Conservation (phyloP, 92 coral and sea anemone genomes). For the Parazoanthus swiftii region DNA sequence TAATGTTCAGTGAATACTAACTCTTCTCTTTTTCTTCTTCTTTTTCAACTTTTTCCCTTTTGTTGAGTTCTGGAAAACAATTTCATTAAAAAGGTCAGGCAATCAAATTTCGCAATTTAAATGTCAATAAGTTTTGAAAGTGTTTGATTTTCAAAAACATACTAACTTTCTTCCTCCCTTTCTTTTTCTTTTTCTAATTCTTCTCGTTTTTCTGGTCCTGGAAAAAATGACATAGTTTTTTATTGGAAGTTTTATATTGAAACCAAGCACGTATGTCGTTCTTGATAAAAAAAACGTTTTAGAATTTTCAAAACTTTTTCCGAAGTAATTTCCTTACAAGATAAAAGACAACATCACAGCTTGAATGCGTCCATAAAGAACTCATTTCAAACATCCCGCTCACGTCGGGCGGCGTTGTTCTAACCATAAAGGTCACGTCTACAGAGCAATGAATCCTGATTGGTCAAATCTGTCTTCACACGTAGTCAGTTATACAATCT, state of each 20-base stretch:
- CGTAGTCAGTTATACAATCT: no score
- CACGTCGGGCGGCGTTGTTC: not conserved
- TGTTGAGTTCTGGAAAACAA: not conserved
- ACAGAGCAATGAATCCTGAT: no score
- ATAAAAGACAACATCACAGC: no score
- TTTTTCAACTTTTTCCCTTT: not conserved
- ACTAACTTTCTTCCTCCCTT: slow-evolving; percentile 33
- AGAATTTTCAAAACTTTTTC: not conserved
- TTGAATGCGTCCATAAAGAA: no score
- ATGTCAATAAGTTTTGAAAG: not conserved
- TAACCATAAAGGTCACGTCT: no score
- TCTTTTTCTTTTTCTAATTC: slow-evolving; percentile 23
- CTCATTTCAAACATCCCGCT: no score
- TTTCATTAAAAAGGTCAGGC: not conserved
- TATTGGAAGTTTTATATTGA: not conserved
- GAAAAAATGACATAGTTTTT: not conserved
- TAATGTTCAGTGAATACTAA: no score
- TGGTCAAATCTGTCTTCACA: no score
- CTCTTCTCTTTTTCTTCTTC: not conserved
- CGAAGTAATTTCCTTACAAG: not conserved
- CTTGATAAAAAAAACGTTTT: not conserved
- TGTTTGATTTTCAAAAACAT: not conserved
- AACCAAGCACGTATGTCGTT: no score
- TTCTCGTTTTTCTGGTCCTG: slow-evolving; percentile 27
- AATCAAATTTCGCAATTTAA: not conserved